These are phyloP conservation scores for Monopis laevigella DNA, from an alignment of 2,888 invertebrate genomes.

Conservation along the genomic window DNA sequence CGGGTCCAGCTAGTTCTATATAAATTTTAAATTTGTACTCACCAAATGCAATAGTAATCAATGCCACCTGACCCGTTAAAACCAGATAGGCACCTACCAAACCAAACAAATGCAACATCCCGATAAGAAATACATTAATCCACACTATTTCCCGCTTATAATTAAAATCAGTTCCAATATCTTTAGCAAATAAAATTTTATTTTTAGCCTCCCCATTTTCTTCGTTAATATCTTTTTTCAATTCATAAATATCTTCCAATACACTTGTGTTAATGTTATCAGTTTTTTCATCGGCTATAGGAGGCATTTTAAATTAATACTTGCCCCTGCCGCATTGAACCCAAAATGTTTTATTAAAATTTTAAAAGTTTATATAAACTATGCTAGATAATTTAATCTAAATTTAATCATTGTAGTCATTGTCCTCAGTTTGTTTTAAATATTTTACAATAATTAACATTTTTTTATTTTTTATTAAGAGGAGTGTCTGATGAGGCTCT, in stretches of 20 bases:
- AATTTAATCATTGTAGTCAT: too few species aligned
- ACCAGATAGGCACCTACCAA: slow-evolving; percentile 47
- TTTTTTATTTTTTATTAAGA: too few species aligned
- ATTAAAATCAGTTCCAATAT: slow-evolving; percentile 56
- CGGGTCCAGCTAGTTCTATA: too few species aligned
- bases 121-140: slow-evolving; percentile 69
- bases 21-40: slow-evolving; percentile 24
- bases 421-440: too few species aligned
- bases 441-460: too few species aligned
- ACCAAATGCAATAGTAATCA: slow-evolving; percentile 32
- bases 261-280: not conserved
- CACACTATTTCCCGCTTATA: slow-evolving; percentile 67
- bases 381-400: too few species aligned
- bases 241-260: not conserved
- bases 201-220: not conserved
- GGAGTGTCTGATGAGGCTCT: too few species aligned
- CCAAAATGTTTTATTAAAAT: too few species aligned
- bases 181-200: slow-evolving; percentile 22
- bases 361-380: too few species aligned
- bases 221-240: not conserved
- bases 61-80: slow-evolving; percentile 26
- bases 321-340: too few species aligned
- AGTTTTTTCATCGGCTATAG: not conserved
- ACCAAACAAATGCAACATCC: slow-evolving; percentile 58
- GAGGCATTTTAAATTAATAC: not conserved